Evolutionary conservation across 2,797 vertebrate genomes (phyloP).

Genomic region (Apogon talboti): DNA sequence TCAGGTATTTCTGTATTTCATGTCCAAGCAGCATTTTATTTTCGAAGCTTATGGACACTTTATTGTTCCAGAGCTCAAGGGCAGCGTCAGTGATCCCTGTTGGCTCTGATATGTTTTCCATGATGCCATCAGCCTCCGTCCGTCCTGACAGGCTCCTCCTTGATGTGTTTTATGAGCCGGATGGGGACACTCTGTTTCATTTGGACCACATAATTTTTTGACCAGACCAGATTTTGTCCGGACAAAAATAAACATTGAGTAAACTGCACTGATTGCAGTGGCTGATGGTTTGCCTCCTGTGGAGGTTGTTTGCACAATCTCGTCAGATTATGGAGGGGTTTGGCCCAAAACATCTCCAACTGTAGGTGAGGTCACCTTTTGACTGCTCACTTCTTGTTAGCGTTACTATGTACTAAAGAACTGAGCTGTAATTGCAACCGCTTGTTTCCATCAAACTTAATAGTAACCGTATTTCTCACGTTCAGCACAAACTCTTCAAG

Average conservation of each 20-base stretch:
- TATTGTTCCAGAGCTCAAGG: conserved; percentile 47
- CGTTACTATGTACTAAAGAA: background rate
- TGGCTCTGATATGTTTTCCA: conserved; percentile 50
- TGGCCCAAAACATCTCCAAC: conserved; percentile 4
- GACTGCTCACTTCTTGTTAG: conserved; percentile 1
- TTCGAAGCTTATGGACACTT: conserved; percentile 44
- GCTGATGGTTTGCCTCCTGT: conserved; percentile 26
- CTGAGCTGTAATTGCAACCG: background rate
- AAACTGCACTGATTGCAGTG: conserved; percentile 39
- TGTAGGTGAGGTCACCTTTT: background rate
- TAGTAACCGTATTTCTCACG: background rate
- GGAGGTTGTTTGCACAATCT: conserved; percentile 22
- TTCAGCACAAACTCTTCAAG: conserved; percentile 12
- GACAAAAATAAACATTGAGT: conserved; percentile 33
- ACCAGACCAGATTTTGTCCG: conserved; percentile 13
- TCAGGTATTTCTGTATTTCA: conserved; percentile 47
- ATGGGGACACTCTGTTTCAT: conserved; percentile 23
- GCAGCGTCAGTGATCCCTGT: conserved; percentile 32
- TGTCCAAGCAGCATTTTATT: conserved; percentile 50
- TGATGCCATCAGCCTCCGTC: conserved; percentile 42
- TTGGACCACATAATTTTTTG: conserved; percentile 5
- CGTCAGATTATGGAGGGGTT: conserved; percentile 25
- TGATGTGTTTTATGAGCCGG: conserved; percentile 28
- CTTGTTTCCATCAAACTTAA: conserved; percentile 1
- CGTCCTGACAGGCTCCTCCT: conserved; percentile 23